Evolutionary conservation across 2,888 invertebrate genomes (phyloP).

Genomic region (Pharmacophagus antenor): DNA sequence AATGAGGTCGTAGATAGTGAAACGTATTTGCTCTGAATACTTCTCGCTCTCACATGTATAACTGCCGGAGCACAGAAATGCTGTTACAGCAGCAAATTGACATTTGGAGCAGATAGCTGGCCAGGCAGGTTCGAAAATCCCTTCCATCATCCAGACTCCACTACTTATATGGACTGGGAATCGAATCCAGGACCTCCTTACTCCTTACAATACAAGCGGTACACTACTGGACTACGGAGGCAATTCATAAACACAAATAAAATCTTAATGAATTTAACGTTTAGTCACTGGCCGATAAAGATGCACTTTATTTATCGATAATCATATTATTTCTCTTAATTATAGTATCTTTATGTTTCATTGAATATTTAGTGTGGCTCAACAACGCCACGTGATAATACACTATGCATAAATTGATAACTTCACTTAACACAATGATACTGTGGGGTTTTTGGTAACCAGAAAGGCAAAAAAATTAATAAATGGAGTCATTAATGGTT

Average conservation of each 20-base stretch:
- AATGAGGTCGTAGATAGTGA: too few species aligned
- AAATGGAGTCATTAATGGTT: not conserved
- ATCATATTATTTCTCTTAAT: not conserved
- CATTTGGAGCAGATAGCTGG: not conserved
- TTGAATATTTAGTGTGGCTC: not conserved
- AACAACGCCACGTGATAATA: not conserved
- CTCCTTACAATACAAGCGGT: too few species aligned
- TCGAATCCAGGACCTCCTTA: too few species aligned
- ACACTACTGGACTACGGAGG: too few species aligned
- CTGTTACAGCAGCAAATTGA: too few species aligned
- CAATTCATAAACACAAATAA: too few species aligned
- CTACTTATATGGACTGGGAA: too few species aligned
- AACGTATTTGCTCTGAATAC: too few species aligned
- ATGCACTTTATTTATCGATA: not conserved
- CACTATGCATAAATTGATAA: not conserved
- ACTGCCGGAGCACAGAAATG: too few species aligned
- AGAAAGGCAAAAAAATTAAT: not conserved
- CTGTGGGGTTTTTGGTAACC: not conserved
- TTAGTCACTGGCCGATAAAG: not conserved
- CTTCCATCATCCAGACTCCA: not conserved
- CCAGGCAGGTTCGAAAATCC: too few species aligned
- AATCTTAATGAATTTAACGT: not conserved
- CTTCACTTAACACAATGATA: not conserved
- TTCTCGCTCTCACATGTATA: too few species aligned
- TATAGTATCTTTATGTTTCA: not conserved